Evolutionary conservation across 2,888 invertebrate genomes (phyloP).

Genomic region (Lypha dubia): DNA sequence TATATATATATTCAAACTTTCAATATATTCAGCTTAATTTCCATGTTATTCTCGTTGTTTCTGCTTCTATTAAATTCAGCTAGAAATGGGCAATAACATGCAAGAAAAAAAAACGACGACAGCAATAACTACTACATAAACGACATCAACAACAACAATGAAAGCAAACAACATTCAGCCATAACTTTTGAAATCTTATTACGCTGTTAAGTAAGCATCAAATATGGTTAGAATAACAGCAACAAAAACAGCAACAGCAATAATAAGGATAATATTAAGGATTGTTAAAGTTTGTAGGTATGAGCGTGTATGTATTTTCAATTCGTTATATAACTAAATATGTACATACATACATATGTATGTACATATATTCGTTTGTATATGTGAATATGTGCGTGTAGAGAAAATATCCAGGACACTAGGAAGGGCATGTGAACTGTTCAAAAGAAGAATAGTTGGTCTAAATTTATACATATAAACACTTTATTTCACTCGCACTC

Average conservation of each 20-base stretch:
- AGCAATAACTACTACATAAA: conserved; percentile 10
- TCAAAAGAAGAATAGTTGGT: conserved; percentile 46
- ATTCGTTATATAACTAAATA: no score
- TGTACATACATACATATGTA: no score
- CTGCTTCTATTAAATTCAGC: conserved; percentile 8
- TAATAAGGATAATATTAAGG: conserved; percentile 47
- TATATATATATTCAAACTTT: conserved; percentile 6
- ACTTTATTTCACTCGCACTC: conserved; percentile 63
- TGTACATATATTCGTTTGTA: no score
- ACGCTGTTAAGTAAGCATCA: conserved; percentile 53
- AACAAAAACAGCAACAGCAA: conserved; percentile 41
- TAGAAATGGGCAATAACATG: conserved; percentile 9
- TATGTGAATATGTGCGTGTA: conserved; percentile 1
- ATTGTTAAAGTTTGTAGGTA: conserved; percentile 7
- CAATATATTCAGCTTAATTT: conserved; percentile 30
- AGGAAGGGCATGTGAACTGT: conserved; percentile 33
- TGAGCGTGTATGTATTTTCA: no score
- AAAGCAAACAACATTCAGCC: conserved; percentile 4
- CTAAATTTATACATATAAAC: conserved; percentile 35
- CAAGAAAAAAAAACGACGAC: conserved; percentile 7
- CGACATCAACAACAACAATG: conserved; percentile 22
- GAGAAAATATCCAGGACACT: conserved; percentile 54
- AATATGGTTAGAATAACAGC: conserved; percentile 53
- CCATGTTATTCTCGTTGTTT: background rate
- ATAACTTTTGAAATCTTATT: conserved; percentile 67